Percentiles rank a stretch among this genome's conserved stretches.
These are phyloP conservation scores for Calameuta idolon DNA, from an alignment of 2,888 invertebrate species.

Conservation along the genomic window DNA sequence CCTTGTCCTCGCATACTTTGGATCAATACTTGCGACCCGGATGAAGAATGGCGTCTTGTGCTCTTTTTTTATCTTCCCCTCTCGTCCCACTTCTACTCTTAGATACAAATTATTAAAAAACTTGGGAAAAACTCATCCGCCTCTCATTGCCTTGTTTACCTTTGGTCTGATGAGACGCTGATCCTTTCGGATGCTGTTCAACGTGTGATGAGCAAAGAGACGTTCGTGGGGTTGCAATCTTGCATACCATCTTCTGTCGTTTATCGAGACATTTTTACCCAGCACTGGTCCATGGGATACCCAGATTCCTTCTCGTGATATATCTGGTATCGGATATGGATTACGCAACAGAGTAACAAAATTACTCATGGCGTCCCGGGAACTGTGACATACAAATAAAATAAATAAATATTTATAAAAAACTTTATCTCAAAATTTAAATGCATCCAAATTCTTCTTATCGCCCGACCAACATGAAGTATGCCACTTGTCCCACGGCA, in stretches of 20 bases:
- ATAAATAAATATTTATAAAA: background rate
- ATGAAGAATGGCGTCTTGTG: background rate
- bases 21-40: background rate
- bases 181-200: constrained; percentile 70
- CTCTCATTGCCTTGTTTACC: constrained; percentile 32
- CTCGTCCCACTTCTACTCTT: background rate
- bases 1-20: background rate
- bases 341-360: constrained; percentile 45
- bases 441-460: background rate
- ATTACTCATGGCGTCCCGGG: constrained; percentile 13
- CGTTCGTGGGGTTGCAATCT: constrained; percentile 66
- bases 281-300: constrained; percentile 45
- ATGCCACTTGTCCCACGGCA: background rate
- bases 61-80: background rate
- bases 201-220: constrained; percentile 73
- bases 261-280: constrained; percentile 47
- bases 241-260: constrained; percentile 51
- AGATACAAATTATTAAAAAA: background rate
- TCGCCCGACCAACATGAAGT: background rate
- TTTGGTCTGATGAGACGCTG: constrained; percentile 43
- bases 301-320: constrained; percentile 57
- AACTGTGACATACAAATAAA: background rate
- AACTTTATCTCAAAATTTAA: background rate
- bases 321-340: constrained; percentile 58
- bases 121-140: background rate